phyloP scores from a whole-genome alignment of 2,888 invertebrate genomes.

The Uloborus plumipes region DNA sequence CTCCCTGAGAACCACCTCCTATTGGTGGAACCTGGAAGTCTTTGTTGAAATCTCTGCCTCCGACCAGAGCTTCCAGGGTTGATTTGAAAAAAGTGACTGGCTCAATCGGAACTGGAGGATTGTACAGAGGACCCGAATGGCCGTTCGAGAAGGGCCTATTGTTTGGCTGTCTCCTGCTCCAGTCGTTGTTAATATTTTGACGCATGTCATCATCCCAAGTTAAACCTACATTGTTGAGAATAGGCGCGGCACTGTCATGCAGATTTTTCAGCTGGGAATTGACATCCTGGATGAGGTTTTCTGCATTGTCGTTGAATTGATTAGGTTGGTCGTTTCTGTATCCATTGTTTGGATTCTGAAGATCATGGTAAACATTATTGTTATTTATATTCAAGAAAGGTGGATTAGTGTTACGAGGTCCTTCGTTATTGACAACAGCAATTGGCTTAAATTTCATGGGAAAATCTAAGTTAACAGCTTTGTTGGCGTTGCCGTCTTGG shows the following conservation, averaged over 20 bases:
- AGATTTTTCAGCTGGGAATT: conserved; percentile 33
- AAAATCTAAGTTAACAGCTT: not conserved
- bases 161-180: conserved; percentile 39
- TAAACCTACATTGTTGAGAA: conserved; percentile 24
- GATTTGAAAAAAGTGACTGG: conserved; percentile 33
- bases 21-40: conserved; percentile 16
- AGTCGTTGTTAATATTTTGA: conserved; percentile 32
- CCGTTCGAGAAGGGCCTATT: conserved; percentile 38
- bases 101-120: conserved; percentile 21
- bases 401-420: no score
- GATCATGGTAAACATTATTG: conserved; percentile 1
- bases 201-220: conserved; percentile 54
- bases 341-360: conserved; percentile 7
- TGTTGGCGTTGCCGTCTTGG: conserved; percentile 23
- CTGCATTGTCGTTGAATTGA: conserved; percentile 34
- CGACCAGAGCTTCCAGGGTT: conserved; percentile 22
- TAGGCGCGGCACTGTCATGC: conserved; percentile 6
- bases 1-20: conserved; percentile 6
- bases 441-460: no score
- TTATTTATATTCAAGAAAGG: not conserved
- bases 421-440: not conserved
- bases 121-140: conserved; percentile 43
- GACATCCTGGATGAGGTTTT: conserved; percentile 38
- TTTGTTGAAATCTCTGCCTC: not conserved
- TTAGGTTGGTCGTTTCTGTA: conserved; percentile 29